Evolutionary conservation across 2,797 vertebrate genomes (phyloP).

Genomic region (Sternotherus odoratus): DNA sequence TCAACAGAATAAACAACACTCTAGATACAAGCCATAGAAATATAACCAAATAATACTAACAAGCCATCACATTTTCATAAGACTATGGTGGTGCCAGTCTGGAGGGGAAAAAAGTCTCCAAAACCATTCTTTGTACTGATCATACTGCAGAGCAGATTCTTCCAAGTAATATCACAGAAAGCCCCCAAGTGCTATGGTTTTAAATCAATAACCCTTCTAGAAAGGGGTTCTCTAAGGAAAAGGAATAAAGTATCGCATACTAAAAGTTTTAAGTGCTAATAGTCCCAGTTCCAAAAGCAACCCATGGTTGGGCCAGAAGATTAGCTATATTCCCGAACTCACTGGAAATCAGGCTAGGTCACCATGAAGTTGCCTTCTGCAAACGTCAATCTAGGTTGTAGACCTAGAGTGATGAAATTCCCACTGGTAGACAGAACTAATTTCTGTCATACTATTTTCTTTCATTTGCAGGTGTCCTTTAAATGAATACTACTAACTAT

Average conservation of each 20-base stretch:
- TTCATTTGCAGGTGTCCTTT: background rate
- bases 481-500: background rate
- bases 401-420: fast-evolving
- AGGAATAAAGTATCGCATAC: background rate
- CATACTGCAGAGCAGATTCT: background rate
- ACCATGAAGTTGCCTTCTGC: background rate
- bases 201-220: background rate
- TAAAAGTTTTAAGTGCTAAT: background rate
- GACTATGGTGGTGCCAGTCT: background rate
- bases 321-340: too few relatives aligned
- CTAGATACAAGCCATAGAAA: background rate
- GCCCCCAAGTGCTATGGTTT: too few relatives aligned
- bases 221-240: background rate
- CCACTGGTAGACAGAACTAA: fast-evolving
- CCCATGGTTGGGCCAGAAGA: background rate
- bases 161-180: background rate
- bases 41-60: background rate
- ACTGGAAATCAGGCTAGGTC: background rate
- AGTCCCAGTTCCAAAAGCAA: background rate
- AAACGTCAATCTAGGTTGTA: background rate
- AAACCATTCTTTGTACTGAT: background rate
- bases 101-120: background rate
- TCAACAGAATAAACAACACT: background rate
- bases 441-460: fast-evolving
- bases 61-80: background rate